Evolutionary conservation across 2,797 vertebrate species (phyloP).

Genomic region (Tinamus major): DNA sequence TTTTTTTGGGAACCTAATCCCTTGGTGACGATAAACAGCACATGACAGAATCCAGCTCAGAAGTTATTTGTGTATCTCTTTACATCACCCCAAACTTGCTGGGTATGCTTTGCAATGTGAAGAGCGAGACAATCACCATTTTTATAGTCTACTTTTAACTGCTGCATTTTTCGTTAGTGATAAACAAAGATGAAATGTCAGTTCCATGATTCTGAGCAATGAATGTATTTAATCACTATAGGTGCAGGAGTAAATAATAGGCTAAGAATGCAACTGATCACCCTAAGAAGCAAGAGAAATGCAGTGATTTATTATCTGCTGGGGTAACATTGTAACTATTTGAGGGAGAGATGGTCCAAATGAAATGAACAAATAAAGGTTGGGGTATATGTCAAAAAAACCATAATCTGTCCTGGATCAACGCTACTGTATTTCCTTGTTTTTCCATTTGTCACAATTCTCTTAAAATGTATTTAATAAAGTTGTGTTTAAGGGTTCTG

Average conservation of each 20-base stretch:
- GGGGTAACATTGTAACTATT: neutral
- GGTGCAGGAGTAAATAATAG: neutral
- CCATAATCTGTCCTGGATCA: neutral
- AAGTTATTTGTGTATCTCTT: conserved; percentile 44
- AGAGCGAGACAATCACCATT: neutral
- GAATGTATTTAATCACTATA: neutral
- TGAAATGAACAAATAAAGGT: neutral
- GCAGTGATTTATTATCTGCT: neutral
- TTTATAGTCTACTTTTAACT: neutral
- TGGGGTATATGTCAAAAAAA: neutral
- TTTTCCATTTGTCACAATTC: neutral
- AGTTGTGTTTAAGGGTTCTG: neutral
- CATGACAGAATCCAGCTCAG: conserved; percentile 23
- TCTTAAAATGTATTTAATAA: neutral
- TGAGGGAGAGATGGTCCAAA: conserved; percentile 13
- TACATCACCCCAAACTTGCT: neutral
- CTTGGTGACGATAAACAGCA: conserved; percentile 22
- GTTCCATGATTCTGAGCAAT: neutral
- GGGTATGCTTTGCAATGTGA: neutral
- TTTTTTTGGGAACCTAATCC: conserved; percentile 36
- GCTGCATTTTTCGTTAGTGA: conserved; percentile 22
- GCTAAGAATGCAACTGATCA: neutral
- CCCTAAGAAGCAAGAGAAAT: conserved; percentile 5
- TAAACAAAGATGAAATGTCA: conserved; percentile 6
- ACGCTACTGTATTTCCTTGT: neutral